phyloP scores from a whole-genome alignment of 2,113 vertebrate genomes.

The Egretta garzetta region DNA sequence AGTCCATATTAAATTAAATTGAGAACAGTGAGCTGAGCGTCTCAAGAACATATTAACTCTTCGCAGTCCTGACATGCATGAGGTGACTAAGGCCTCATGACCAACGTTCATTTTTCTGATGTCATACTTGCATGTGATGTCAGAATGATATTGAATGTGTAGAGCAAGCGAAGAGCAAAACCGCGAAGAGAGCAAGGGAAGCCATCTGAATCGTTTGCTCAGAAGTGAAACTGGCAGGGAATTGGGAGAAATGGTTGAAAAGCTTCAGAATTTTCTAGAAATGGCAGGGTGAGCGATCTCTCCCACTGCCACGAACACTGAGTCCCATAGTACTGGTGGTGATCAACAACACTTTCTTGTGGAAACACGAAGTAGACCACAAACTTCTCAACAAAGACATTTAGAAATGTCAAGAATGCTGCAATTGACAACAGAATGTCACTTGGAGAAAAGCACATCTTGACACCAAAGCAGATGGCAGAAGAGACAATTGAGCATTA shows the following conservation, averaged over 20 bases:
- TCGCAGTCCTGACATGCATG: background rate
- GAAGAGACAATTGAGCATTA: constrained; percentile 37
- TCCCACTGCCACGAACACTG: background rate
- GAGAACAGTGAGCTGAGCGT: background rate
- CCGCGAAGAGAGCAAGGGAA: background rate
- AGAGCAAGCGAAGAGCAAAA: background rate
- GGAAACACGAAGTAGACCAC: constrained; percentile 12
- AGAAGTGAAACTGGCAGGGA: background rate
- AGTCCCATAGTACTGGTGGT: background rate
- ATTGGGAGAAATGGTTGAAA: background rate
- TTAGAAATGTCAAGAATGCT: constrained; percentile 58
- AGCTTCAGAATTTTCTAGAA: constrained; percentile 4
- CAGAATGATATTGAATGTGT: background rate
- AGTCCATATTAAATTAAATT: background rate
- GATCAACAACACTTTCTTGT: constrained; percentile 12
- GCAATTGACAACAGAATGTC: constrained; percentile 53
- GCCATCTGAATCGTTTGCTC: background rate
- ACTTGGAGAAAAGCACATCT: constrained; percentile 38
- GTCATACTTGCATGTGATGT: background rate
- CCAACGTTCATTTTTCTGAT: background rate
- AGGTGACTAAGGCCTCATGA: background rate
- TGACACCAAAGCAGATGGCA: constrained; percentile 61
- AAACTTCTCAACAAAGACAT: constrained; percentile 48
- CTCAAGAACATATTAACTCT: background rate
- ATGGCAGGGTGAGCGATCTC: background rate